phyloP scores from a whole-genome alignment of 37 sponge, comb jelly and placozoan genomes.

The Hexactinellida sp. region DNA sequence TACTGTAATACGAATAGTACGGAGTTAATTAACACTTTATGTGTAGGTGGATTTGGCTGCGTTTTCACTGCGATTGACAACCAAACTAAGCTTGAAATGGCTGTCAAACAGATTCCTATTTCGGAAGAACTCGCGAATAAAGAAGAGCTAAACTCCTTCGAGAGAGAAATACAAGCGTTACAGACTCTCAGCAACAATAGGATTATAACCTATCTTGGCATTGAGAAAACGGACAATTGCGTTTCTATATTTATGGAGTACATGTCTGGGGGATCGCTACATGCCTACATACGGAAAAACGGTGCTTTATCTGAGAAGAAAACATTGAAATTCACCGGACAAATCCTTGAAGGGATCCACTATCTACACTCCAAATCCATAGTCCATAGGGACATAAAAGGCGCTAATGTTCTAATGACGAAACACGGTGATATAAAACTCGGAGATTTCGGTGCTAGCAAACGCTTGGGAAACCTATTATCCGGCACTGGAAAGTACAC shows the following conservation, averaged over 20 bases:
- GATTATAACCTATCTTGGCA: conserved; percentile 74
- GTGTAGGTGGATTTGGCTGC: conserved; percentile 57
- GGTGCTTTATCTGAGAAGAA: conserved; percentile 71
- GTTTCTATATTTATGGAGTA: conserved; percentile 89
- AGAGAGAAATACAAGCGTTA: conserved; percentile 77
- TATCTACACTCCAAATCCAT: conserved; percentile 76
- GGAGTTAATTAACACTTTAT: no score
- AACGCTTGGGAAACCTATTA: conserved; percentile 30
- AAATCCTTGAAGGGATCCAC: conserved; percentile 70
- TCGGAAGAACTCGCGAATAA: conserved; percentile 34
- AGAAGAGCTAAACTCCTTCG: conserved; percentile 55
- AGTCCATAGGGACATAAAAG: conserved; percentile 87
- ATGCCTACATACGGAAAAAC: neutral
- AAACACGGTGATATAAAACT: conserved; percentile 77
- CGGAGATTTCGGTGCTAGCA: conserved; percentile 95
- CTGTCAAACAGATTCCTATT: conserved; percentile 74
- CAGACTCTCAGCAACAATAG: conserved; percentile 69
- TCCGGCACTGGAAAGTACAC: conserved; percentile 39
- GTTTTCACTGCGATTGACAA: conserved; percentile 66
- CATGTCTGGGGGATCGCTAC: conserved; percentile 77
- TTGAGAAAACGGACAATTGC: conserved; percentile 55
- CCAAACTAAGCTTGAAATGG: conserved; percentile 63
- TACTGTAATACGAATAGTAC: no score
- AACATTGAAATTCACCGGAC: conserved; percentile 72
- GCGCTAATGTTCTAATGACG: conserved; percentile 83